Evolutionary conservation across 2,888 invertebrate species (phyloP).

Genomic region (Drosophila borealis): DNA sequence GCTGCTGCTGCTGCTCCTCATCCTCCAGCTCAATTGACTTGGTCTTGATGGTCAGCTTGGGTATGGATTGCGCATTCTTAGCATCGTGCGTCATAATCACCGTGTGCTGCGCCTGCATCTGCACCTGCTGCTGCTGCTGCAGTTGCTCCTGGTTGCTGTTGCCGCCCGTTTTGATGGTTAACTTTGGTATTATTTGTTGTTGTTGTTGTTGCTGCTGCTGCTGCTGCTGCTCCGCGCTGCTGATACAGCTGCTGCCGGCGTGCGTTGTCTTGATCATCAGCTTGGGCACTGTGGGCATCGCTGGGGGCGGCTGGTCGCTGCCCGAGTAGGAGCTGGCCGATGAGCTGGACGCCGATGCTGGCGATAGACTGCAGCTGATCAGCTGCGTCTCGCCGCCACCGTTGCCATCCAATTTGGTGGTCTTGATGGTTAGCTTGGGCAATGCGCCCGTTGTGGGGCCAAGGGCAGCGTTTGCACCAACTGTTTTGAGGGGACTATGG

Average conservation of each 20-base stretch:
- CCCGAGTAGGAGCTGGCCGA: constrained; percentile 71
- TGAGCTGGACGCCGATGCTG: constrained; percentile 71
- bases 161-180: constrained; percentile 84
- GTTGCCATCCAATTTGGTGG: constrained; percentile 84
- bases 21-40: constrained; percentile 80
- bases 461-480: constrained; percentile 4
- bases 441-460: constrained; percentile 75
- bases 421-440: constrained; percentile 87
- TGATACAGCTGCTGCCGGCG: constrained; percentile 71
- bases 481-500: constrained; percentile 58
- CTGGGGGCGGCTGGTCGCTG: constrained; percentile 69
- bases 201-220: constrained; percentile 32
- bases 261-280: constrained; percentile 86
- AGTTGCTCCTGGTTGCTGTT: constrained; percentile 15
- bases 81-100: constrained; percentile 85
- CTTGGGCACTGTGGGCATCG: constrained; percentile 86
- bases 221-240: constrained; percentile 61
- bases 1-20: constrained; percentile 38
- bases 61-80: constrained; percentile 82
- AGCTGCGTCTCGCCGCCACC: constrained; percentile 77
- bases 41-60: constrained; percentile 84
- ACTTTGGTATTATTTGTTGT: constrained; percentile 83
- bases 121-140: constrained; percentile 45
- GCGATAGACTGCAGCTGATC: constrained; percentile 79
- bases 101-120: constrained; percentile 78